Percentiles rank a stretch among this genome's conserved stretches.
Evolutionary conservation across 2,113 vertebrate genomes (phyloP).

Genomic region (Opisthocomus hoazin): DNA sequence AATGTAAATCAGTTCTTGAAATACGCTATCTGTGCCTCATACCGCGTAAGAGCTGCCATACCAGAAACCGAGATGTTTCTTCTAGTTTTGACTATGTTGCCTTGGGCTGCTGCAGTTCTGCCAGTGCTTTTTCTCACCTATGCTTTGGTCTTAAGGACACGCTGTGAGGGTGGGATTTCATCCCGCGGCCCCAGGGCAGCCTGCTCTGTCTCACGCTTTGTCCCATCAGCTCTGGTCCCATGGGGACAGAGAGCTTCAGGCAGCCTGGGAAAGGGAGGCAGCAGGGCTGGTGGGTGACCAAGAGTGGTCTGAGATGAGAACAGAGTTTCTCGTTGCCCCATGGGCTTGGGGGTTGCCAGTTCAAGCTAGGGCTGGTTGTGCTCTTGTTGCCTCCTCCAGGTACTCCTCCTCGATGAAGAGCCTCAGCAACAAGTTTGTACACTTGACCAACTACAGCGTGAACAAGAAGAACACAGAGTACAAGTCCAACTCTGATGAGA

Average conservation of each 20-base stretch:
- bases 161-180: background rate
- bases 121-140: background rate
- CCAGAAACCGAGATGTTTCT: background rate
- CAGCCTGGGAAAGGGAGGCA: background rate
- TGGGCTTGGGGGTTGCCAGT: background rate
- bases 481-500: constrained; percentile 86
- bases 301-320: background rate
- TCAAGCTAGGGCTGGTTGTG: background rate
- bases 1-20: background rate
- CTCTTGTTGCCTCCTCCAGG: constrained; percentile 56
- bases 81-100: background rate
- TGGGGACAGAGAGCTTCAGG: background rate
- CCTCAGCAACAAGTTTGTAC: constrained; percentile 94
- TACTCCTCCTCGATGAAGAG: constrained; percentile 96
- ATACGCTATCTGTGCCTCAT: background rate
- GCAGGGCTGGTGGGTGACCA: background rate
- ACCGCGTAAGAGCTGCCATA: background rate
- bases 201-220: background rate
- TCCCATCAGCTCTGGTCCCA: background rate
- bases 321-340: background rate
- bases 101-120: background rate
- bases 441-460: constrained; percentile 98
- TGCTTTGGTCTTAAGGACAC: background rate
- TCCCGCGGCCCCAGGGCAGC: background rate
- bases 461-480: constrained; percentile 95